phyloP scores from a whole-genome alignment of 2,797 vertebrate genomes.

The Microctenopoma steveboyesi region DNA sequence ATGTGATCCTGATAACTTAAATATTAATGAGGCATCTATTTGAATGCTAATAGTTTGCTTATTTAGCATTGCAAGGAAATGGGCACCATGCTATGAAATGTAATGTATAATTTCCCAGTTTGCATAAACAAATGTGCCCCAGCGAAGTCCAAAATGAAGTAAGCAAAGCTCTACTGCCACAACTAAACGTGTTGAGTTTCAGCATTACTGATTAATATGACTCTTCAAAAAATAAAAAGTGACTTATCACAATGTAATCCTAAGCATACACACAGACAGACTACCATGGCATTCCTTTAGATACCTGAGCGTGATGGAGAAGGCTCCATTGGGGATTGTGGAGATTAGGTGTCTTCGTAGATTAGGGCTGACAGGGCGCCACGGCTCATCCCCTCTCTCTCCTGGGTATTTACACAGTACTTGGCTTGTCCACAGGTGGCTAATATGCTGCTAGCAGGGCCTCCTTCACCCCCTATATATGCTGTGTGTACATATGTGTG shows the following conservation, averaged over 20 bases:
- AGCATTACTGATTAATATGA: neutral
- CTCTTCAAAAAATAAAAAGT: constrained; percentile 4
- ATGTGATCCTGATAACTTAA: too few species aligned
- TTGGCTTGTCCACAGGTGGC: constrained; percentile 79
- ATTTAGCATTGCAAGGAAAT: too few species aligned
- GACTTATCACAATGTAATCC: constrained; percentile 6
- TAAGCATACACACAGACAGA: constrained; percentile 2
- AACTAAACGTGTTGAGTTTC: neutral
- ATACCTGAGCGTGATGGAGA: constrained; percentile 62
- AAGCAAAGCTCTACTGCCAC: neutral
- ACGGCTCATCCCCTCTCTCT: constrained; percentile 67
- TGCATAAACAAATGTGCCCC: too few species aligned
- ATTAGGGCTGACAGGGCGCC: constrained; percentile 73
- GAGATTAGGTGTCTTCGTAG: constrained; percentile 75
- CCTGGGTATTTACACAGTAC: constrained; percentile 74
- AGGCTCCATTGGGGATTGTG: constrained; percentile 66
- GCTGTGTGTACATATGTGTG: constrained; percentile 47
- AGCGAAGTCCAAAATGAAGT: neutral
- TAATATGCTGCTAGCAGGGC: constrained; percentile 70
- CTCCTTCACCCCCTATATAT: constrained; percentile 50
- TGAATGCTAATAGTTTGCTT: too few species aligned
- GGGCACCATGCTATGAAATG: too few species aligned
- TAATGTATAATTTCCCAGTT: too few species aligned
- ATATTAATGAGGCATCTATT: too few species aligned
- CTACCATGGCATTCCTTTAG: constrained; percentile 33